Evolutionary conservation across 2,888 invertebrate species (phyloP), one percentile per base, ranked within the genome.

Genomic region (Phortica okadai): DNA sequence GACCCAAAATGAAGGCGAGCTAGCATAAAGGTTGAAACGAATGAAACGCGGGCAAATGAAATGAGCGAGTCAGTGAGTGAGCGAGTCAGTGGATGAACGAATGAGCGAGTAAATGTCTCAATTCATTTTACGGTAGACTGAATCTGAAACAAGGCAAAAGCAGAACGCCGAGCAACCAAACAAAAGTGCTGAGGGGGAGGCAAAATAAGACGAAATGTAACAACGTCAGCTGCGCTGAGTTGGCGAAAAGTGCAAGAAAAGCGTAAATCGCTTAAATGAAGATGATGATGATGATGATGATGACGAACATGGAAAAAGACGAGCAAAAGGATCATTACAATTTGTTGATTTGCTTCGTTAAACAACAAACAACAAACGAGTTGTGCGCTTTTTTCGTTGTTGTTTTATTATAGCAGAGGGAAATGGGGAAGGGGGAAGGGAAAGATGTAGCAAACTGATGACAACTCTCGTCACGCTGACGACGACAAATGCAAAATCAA

Each of bases 331-430:
- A 83, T 88, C 86, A 88, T 86, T 84, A 87, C 85, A 86, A 87
- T 86, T 88, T 85, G 83, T 80, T 80, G 86, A 82, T 87, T 85
- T 88, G 90, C 88, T 88, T 89, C 89, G 89, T 89, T 89, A 83
- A 89, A 84, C 88, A 87, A 81, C 82, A 88, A 85, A 85, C 82
- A 86, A 86, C 80, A 80, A 76, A 73, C 74, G 69, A 41, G 56
- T 56, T 25, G 58, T 41, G 42, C 33, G 33, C 33, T 33, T 33
- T 33, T 33, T 4, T 5, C 1, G 33, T 33, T 21, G 21, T 21
- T 21, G 21, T 33, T 33, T 33, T 33, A 33, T 33, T 33, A 33
- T 33, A 33, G 4, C 59, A 67, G 70, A 76, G 75, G 59, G 16
- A 58, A 67, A 75, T 56, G 56, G 62, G 44, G 73, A 54, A 59